Evolutionary conservation across 2,797 vertebrate species (phyloP).

Genomic region (Tadarida brasiliensis): DNA sequence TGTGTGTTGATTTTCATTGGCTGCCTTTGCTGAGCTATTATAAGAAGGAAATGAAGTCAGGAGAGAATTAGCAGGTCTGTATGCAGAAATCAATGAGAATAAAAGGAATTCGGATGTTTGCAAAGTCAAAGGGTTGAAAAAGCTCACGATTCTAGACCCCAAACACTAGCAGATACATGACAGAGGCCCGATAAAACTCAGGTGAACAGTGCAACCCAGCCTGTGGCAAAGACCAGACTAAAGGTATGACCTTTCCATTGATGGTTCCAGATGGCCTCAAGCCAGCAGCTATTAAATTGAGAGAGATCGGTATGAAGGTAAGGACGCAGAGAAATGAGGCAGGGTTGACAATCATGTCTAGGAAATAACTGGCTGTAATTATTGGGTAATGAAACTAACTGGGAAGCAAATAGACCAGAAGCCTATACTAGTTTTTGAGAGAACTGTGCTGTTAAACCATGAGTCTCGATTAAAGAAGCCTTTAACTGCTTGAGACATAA

Average conservation of each 20-base stretch:
- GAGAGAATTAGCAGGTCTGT: slow-evolving; percentile 23
- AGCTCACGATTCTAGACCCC: background rate
- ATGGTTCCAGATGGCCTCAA: slow-evolving; percentile 26
- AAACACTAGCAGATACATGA: background rate
- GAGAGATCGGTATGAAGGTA: background rate
- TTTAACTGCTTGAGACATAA: background rate
- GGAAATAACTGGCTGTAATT: background rate
- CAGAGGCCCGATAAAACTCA: background rate
- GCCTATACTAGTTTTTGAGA: slow-evolving; percentile 1
- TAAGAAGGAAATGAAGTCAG: slow-evolving; percentile 31
- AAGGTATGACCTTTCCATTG: background rate
- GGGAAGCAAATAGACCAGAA: background rate
- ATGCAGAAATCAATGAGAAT: slow-evolving; percentile 45
- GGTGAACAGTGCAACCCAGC: background rate
- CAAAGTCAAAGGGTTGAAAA: slow-evolving; percentile 45
- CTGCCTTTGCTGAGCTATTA: slow-evolving; percentile 32
- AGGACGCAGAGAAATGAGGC: background rate
- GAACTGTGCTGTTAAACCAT: background rate
- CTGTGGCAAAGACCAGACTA: background rate
- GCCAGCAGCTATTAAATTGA: slow-evolving; percentile 1
- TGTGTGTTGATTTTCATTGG: slow-evolving; percentile 1
- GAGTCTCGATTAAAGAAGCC: background rate
- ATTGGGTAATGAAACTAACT: background rate
- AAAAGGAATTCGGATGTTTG: slow-evolving; percentile 27
- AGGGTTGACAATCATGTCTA: background rate